These are phyloP conservation scores for Microtus montanus DNA, from an alignment of 2,113 vertebrate genomes.

Conservation along the genomic window DNA sequence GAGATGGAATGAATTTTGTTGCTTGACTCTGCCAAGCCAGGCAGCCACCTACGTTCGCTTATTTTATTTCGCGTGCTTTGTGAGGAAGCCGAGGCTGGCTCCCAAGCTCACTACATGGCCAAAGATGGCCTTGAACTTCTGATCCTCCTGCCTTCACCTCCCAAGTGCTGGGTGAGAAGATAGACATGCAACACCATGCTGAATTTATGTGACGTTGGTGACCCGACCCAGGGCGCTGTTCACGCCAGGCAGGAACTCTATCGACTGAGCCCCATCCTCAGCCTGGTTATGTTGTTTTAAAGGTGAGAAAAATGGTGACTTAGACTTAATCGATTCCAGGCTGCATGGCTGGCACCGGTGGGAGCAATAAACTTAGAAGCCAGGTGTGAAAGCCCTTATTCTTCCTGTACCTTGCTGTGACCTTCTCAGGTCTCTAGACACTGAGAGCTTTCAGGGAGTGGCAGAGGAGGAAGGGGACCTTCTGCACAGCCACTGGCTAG, in stretches of 20 bases:
- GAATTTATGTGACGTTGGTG: not conserved
- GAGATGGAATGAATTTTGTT: not conserved
- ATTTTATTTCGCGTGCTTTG: not conserved
- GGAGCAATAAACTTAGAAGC: not conserved
- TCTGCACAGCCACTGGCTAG: not conserved
- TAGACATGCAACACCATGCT: not conserved
- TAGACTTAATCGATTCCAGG: not conserved
- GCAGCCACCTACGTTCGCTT: not conserved
- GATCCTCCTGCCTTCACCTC: not conserved
- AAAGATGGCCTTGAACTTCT: not conserved
- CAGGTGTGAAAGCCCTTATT: not conserved
- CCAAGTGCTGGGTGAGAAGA: not conserved
- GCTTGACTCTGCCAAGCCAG: not conserved
- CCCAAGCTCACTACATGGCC: not conserved
- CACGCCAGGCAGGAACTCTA: not conserved
- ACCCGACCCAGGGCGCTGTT: no score
- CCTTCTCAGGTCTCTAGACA: not conserved
- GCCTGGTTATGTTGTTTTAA: not conserved
- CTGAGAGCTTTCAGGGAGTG: not conserved
- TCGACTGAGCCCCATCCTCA: not conserved
- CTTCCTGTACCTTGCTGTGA: not conserved
- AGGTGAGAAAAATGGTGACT: not conserved
- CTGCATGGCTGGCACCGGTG: not conserved
- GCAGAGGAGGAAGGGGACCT: not conserved
- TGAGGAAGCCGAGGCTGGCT: not conserved